Evolutionary conservation across 2,888 invertebrate species (phyloP).

Genomic region (Lobophora halterata): DNA sequence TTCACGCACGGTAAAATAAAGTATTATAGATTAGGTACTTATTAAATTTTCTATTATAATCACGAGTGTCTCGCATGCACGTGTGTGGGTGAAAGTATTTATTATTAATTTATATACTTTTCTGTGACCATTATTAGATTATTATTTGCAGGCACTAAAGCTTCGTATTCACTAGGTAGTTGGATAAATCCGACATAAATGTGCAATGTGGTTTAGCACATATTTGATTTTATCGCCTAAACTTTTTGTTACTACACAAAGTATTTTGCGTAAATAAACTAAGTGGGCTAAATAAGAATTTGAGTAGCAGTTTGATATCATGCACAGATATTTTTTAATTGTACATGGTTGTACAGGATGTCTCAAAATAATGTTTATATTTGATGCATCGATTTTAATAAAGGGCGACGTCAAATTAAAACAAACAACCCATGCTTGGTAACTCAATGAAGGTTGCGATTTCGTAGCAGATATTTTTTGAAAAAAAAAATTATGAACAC

Average conservation of each 20-base stretch:
- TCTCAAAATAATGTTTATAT: no score
- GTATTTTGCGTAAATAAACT: constrained; percentile 19
- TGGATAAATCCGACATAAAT: constrained; percentile 25
- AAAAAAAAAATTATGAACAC: no score
- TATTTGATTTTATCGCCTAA: constrained; percentile 24
- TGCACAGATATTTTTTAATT: no score
- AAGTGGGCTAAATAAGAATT: constrained; percentile 19
- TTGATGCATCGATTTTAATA: no score
- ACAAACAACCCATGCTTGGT: no score
- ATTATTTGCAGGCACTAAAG: constrained; percentile 52
- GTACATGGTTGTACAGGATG: no score
- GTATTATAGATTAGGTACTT: constrained; percentile 85
- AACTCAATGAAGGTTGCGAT: no score
- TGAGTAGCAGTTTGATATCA: constrained; percentile 2
- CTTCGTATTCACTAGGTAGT: constrained; percentile 49
- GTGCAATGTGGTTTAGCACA: constrained; percentile 20
- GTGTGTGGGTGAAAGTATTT: constrained; percentile 67
- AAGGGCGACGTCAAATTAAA: no score
- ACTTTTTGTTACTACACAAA: constrained; percentile 29
- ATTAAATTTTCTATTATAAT: constrained; percentile 70
- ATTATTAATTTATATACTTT: constrained; percentile 39
- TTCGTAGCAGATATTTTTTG: no score
- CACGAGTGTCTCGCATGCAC: constrained; percentile 80
- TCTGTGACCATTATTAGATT: constrained; percentile 41
- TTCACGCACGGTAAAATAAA: constrained; percentile 92